These are phyloP conservation scores for Empis stercorea DNA, from an alignment of 2,888 invertebrate genomes.

Conservation along the genomic window DNA sequence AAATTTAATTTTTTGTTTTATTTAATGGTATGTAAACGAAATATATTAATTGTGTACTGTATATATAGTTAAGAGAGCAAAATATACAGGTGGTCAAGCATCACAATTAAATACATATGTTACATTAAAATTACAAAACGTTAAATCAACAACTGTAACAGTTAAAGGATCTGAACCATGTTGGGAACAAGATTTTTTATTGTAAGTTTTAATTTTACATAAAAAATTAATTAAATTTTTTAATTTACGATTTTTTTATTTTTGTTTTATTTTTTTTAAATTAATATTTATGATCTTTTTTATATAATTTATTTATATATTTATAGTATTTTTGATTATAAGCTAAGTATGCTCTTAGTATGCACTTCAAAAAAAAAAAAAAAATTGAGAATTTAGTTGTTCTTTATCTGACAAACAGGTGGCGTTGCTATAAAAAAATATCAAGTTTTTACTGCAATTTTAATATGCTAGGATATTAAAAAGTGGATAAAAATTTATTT, in stretches of 20 bases:
- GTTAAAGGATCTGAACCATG: conserved; percentile 92
- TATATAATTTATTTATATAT: no score
- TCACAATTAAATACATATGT: conserved; percentile 93
- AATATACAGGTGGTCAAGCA: conserved; percentile 71
- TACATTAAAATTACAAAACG: conserved; percentile 92
- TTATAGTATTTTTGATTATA: no score
- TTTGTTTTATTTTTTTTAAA: background rate
- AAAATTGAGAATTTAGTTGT: no score
- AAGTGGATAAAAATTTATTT: no score
- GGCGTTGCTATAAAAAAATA: no score
- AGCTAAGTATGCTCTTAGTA: no score
- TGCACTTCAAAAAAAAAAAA: no score
- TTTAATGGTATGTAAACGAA: no score
- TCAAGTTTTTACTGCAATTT: no score
- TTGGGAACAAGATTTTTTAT: conserved; percentile 98
- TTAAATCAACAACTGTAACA: conserved; percentile 93
- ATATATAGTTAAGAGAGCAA: conserved; percentile 70
- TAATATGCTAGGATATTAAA: no score
- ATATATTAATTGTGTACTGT: background rate
- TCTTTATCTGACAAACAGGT: no score
- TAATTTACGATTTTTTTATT: background rate
- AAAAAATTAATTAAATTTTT: background rate
- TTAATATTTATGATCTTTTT: background rate
- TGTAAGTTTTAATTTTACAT: conserved; percentile 82
- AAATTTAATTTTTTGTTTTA: background rate